Conservation (phyloP, 2,888 invertebrate genomes). For the Orthosia gracilis region DNA sequence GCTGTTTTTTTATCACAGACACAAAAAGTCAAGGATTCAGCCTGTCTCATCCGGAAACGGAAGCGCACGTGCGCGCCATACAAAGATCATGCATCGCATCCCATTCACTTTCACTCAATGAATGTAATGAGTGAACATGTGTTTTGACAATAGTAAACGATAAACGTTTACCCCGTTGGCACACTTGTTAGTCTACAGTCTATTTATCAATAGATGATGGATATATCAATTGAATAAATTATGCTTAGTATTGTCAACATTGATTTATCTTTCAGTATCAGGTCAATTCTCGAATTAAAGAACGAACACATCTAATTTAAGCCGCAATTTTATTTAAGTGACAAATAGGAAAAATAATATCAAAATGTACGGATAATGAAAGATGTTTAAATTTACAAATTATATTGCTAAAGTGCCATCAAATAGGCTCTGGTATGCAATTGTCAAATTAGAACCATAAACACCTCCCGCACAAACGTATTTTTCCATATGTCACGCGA, state of each 20-base stretch:
- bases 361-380: too few species aligned
- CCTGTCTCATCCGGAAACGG: constrained; percentile 67
- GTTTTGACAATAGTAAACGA: constrained; percentile 45
- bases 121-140: constrained; percentile 52
- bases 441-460: constrained; percentile 15
- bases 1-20: constrained; percentile 39
- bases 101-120: constrained; percentile 65
- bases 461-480: constrained; percentile 56
- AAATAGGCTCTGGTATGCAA: too few species aligned
- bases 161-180: constrained; percentile 24
- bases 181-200: constrained; percentile 40
- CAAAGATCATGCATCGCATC: constrained; percentile 63
- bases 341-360: too few species aligned
- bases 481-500: constrained; percentile 43
- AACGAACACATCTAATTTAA: not conserved
- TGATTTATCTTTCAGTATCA: not conserved
- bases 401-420: too few species aligned
- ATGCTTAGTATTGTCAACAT: not conserved
- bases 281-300: not conserved
- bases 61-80: constrained; percentile 68
- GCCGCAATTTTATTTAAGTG: not conserved
- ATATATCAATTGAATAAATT: not conserved
- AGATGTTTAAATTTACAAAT: too few species aligned
- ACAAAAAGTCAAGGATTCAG: constrained; percentile 58
- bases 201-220: not conserved